phyloP scores from a whole-genome alignment of 1,140 invertebrate species.

The Drosophila sturtevanti region DNA sequence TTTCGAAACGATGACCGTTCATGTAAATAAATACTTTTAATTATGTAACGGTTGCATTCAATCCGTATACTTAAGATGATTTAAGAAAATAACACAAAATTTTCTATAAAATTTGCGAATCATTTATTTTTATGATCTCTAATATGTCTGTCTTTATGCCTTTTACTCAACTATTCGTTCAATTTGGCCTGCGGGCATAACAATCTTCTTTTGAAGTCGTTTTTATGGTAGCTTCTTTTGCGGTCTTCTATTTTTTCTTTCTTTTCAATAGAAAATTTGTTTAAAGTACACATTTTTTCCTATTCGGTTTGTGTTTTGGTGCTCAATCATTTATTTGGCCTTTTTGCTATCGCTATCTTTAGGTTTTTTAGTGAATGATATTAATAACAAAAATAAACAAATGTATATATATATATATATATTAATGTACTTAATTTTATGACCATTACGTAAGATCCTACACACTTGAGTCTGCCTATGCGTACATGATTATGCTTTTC shows the following conservation, averaged over 20 bases:
- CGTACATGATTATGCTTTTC: neutral
- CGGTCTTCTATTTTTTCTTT: constrained; percentile 9
- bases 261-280: neutral
- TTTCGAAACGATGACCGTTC: neutral
- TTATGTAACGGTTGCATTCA: constrained; percentile 3
- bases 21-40: neutral
- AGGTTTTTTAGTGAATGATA: constrained; percentile 9
- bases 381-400: constrained; percentile 22
- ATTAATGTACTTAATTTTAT: constrained; percentile 3
- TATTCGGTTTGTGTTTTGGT: constrained; percentile 1
- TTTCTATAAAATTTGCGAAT: neutral
- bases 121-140: constrained; percentile 9
- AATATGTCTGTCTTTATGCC: neutral
- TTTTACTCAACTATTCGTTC: neutral
- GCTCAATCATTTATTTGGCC: constrained; percentile 18
- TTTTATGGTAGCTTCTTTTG: constrained; percentile 21
- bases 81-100: neutral
- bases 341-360: constrained; percentile 1
- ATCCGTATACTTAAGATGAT: neutral
- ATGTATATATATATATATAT: neutral
- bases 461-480: neutral
- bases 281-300: neutral
- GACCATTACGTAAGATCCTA: constrained; percentile 11
- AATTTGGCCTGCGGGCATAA: constrained; percentile 3
- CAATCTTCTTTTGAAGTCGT: constrained; percentile 15